phyloP scores from a whole-genome alignment of 2,113 vertebrate genomes.

The Ctenomys sociabilis region DNA sequence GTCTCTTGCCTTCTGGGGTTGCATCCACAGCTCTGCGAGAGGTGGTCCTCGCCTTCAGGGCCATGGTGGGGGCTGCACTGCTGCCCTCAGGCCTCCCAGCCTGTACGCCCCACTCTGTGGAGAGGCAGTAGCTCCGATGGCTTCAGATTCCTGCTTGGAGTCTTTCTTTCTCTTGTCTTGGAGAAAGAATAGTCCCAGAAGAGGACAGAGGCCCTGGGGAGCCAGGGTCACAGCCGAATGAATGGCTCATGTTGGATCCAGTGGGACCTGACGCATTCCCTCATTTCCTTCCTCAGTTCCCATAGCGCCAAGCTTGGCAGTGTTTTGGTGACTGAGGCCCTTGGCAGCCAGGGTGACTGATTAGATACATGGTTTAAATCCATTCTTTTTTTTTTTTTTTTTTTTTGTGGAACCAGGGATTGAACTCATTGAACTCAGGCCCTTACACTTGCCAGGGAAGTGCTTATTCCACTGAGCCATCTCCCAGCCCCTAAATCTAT shows the following conservation, averaged over 20 bases:
- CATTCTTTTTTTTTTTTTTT: too few relatives aligned
- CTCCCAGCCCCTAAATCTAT: too few relatives aligned
- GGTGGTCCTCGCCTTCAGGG: background rate
- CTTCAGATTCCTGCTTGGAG: background rate
- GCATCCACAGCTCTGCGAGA: background rate
- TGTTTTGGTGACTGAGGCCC: too few relatives aligned
- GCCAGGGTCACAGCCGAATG: background rate
- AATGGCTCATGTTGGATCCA: background rate
- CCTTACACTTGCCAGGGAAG: too few relatives aligned
- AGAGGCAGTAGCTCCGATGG: background rate
- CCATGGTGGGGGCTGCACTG: background rate
- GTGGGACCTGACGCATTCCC: background rate
- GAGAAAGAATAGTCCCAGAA: background rate
- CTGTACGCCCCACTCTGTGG: too few relatives aligned
- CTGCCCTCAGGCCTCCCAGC: background rate
- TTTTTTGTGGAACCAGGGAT: too few relatives aligned
- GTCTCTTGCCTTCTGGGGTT: background rate
- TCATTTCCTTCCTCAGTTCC: background rate
- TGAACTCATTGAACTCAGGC: too few relatives aligned
- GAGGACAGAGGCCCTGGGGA: background rate
- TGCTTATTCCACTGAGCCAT: too few relatives aligned
- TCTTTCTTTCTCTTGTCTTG: background rate
- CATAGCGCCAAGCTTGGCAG: too few relatives aligned
- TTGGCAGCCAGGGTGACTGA: background rate
- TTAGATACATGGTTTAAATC: background rate